phyloP scores from a whole-genome alignment of 1,140 invertebrate genomes.

The Cotesia typhae region DNA sequence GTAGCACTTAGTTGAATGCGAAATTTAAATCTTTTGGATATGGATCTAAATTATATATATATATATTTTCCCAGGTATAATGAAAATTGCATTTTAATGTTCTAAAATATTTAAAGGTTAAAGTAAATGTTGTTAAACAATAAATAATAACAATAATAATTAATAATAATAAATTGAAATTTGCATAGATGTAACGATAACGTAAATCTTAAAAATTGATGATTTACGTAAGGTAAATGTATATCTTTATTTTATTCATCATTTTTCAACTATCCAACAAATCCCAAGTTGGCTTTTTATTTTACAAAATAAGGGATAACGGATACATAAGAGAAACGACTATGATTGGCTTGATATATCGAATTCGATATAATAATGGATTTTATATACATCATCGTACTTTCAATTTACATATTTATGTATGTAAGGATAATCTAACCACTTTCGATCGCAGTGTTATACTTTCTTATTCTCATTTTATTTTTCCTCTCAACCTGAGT shows the following conservation, averaged over 20 bases:
- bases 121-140: too few species aligned
- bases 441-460: not conserved
- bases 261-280: not conserved
- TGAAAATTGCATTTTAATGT: too few species aligned
- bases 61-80: too few species aligned
- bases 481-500: not conserved
- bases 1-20: too few species aligned
- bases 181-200: too few species aligned
- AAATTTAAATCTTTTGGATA: too few species aligned
- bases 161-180: too few species aligned
- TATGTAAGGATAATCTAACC: not conserved
- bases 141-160: too few species aligned
- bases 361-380: not conserved
- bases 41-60: too few species aligned
- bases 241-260: not conserved
- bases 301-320: conserved; percentile 6
- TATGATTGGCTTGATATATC: conserved; percentile 3
- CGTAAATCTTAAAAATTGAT: not conserved
- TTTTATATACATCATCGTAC: conserved; percentile 5
- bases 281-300: conserved; percentile 5
- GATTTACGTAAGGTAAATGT: not conserved
- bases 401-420: conserved; percentile 25
- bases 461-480: conserved; percentile 2
- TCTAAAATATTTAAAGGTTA: too few species aligned
- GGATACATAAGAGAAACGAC: conserved; percentile 6